Conservation (phyloP, 2,888 invertebrate genomes). For the Epsilonema sp. region DNA sequence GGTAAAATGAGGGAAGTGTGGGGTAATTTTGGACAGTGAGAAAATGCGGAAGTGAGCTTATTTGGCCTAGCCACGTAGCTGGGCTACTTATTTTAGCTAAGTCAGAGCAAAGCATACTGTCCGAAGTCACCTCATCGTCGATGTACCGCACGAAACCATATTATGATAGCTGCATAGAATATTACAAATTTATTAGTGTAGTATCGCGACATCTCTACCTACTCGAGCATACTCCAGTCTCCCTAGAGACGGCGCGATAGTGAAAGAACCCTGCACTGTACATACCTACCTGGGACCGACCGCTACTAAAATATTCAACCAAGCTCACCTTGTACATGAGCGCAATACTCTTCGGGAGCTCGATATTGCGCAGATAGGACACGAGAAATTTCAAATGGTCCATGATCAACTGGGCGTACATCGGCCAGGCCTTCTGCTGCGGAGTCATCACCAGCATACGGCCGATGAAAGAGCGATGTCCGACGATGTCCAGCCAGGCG, state of each 20-base stretch:
- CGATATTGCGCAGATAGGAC: conserved; percentile 88
- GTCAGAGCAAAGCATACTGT: too few relatives aligned
- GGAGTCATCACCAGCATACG: conserved; percentile 47
- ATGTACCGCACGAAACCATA: too few relatives aligned
- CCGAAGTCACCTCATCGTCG: too few relatives aligned
- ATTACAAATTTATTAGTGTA: too few relatives aligned
- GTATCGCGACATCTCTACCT: too few relatives aligned
- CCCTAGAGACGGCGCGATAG: too few relatives aligned
- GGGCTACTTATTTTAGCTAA: too few relatives aligned
- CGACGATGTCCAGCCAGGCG: conserved; percentile 92
- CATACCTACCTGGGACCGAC: too few relatives aligned
- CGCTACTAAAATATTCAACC: conserved; percentile 43
- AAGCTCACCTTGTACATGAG: conserved; percentile 80
- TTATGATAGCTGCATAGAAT: too few relatives aligned
- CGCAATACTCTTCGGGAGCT: conserved; percentile 77
- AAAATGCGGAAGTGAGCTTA: too few relatives aligned
- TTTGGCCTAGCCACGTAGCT: too few relatives aligned
- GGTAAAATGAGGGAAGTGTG: conserved; percentile 2
- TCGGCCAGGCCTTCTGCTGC: conserved; percentile 56
- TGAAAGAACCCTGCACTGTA: too few relatives aligned
- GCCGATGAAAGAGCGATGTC: conserved; percentile 84
- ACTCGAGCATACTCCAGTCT: neutral
- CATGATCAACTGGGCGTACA: conserved; percentile 84
- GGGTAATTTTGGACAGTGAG: neutral
- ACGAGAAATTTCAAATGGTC: conserved; percentile 90